phyloP scores from a whole-genome alignment of 1,140 invertebrate species.

The Drosophila arawakana region DNA sequence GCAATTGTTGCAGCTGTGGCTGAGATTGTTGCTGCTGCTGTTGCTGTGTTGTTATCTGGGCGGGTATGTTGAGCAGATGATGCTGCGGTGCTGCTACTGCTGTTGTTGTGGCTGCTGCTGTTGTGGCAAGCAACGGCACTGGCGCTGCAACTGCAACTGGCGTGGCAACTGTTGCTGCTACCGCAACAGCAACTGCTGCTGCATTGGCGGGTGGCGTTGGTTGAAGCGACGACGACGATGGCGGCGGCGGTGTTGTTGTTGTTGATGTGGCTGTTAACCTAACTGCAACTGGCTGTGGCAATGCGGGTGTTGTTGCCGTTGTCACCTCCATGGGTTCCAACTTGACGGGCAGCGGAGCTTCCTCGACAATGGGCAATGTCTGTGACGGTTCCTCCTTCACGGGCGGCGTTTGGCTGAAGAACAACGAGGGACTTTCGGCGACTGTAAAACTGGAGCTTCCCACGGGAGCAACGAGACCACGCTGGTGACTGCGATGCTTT shows the following conservation, averaged over 20 bases:
- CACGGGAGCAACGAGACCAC: slow-evolving; percentile 21
- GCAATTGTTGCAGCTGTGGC: slow-evolving; percentile 33
- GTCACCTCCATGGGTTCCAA: neutral
- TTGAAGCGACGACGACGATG: neutral
- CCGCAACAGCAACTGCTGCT: neutral
- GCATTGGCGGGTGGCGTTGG: neutral
- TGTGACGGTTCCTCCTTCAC: slow-evolving; percentile 43
- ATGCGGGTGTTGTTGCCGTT: slow-evolving; percentile 10
- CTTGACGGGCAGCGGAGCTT: slow-evolving; percentile 3
- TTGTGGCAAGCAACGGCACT: slow-evolving; percentile 15
- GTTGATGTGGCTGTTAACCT: neutral
- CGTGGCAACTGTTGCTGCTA: slow-evolving; percentile 1
- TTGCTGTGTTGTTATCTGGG: slow-evolving; percentile 61
- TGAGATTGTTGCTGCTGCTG: slow-evolving; percentile 22
- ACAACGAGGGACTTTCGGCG: slow-evolving; percentile 37
- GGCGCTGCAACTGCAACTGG: slow-evolving; percentile 11
- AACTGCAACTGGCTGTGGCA: neutral
- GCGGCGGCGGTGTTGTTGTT: neutral
- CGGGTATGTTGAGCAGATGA: slow-evolving; percentile 69
- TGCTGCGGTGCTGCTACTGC: slow-evolving; percentile 18
- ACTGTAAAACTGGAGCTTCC: slow-evolving; percentile 63
- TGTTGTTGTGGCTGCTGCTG: slow-evolving; percentile 19
- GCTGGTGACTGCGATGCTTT: slow-evolving; percentile 45
- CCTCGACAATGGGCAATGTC: neutral
- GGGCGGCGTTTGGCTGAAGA: slow-evolving; percentile 64